Evolutionary conservation across 1,140 invertebrate species (phyloP).

Genomic region (Drosophila melanica): DNA sequence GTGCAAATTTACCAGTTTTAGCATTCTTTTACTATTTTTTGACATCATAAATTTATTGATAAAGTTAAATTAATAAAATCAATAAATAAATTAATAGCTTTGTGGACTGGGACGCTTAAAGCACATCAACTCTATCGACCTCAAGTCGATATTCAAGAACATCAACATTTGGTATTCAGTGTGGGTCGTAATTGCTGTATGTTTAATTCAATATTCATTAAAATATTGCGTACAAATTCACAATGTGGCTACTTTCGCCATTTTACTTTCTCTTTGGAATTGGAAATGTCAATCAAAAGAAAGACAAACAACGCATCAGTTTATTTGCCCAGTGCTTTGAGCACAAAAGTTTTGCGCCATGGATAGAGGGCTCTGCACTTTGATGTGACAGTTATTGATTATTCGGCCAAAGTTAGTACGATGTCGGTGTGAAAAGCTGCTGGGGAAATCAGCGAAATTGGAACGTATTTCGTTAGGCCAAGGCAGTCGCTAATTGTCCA

Average conservation of each 20-base stretch:
- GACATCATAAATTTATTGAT: too few relatives aligned
- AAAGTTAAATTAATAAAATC: too few relatives aligned
- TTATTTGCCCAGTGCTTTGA: constrained; percentile 43
- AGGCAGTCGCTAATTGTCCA: constrained; percentile 58
- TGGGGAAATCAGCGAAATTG: constrained; percentile 71
- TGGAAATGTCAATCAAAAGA: constrained; percentile 58
- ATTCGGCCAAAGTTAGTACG: constrained; percentile 46
- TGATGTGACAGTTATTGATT: constrained; percentile 74
- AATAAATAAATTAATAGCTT: too few relatives aligned
- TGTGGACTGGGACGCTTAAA: not conserved
- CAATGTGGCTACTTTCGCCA: constrained; percentile 22
- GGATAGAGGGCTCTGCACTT: constrained; percentile 17
- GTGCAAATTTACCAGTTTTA: too few relatives aligned
- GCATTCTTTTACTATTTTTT: too few relatives aligned
- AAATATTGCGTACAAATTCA: constrained; percentile 40
- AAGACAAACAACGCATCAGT: constrained; percentile 49
- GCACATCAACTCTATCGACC: not conserved
- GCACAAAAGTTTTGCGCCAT: constrained; percentile 36
- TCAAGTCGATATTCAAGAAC: constrained; percentile 3
- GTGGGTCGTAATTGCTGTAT: constrained; percentile 1
- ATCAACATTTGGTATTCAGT: not conserved
- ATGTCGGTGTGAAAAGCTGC: constrained; percentile 11
- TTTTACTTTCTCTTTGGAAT: constrained; percentile 34
- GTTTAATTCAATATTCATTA: constrained; percentile 41
- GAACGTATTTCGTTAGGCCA: constrained; percentile 39